Percentiles rank a stretch among this genome's conserved stretches.
Evolutionary conservation across 1,140 invertebrate species (phyloP).

Genomic region (Holcopasites calliopsidis): DNA sequence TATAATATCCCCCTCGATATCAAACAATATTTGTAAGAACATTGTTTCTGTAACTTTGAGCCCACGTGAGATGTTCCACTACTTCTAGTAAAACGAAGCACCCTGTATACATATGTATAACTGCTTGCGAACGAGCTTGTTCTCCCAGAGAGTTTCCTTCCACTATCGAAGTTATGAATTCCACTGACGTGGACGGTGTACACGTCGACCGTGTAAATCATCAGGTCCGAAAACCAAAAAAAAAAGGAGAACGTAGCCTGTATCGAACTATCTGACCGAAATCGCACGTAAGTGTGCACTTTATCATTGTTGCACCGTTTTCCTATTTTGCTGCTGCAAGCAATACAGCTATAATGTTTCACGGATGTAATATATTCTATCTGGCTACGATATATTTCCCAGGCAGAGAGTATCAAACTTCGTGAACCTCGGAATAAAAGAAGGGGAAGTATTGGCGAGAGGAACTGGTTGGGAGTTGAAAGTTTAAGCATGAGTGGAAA

Average conservation of each 20-base stretch:
- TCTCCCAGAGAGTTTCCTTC: slow-evolving; percentile 26
- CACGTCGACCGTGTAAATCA: slow-evolving; percentile 29
- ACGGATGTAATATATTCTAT: slow-evolving; percentile 51
- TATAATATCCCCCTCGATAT: too few relatives aligned
- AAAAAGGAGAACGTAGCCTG: background rate
- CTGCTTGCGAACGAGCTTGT: too few relatives aligned
- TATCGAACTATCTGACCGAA: slow-evolving; percentile 40
- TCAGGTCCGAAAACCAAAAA: slow-evolving; percentile 19
- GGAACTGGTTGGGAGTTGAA: background rate
- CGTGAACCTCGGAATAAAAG: slow-evolving; percentile 23
- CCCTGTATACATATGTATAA: too few relatives aligned
- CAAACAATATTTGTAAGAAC: too few relatives aligned
- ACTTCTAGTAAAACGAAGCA: too few relatives aligned
- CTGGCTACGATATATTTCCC: slow-evolving; percentile 46
- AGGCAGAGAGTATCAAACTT: slow-evolving; percentile 54
- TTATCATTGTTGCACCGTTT: slow-evolving; percentile 48
- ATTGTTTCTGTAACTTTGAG: too few relatives aligned
- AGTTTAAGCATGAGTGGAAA: slow-evolving; percentile 5
- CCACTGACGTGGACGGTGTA: slow-evolving; percentile 2
- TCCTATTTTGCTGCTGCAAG: slow-evolving; percentile 38
- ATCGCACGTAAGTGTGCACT: slow-evolving; percentile 47
- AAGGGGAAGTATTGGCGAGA: background rate
- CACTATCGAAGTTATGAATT: slow-evolving; percentile 47
- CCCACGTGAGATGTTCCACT: too few relatives aligned
- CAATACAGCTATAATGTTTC: slow-evolving; percentile 47